phyloP scores from a whole-genome alignment of 37 sponge, comb jelly and placozoan genomes.

The Beroe ovata region DNA sequence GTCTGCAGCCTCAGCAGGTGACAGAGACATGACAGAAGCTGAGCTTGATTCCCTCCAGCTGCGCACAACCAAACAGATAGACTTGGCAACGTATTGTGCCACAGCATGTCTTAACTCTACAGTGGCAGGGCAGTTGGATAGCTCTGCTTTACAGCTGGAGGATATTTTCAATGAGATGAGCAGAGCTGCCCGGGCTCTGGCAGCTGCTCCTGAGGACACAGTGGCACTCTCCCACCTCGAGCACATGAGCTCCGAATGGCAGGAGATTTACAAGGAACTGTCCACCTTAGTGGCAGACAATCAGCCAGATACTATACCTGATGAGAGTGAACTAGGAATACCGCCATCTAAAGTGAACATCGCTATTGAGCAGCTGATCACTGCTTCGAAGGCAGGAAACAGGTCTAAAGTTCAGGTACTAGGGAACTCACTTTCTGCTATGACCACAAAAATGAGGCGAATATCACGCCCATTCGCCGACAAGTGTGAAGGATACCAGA shows the following conservation, averaged over 20 bases:
- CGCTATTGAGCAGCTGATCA: constrained; percentile 38
- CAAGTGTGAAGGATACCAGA: constrained; percentile 1
- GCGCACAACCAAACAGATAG: constrained; percentile 26
- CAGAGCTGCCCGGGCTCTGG: neutral
- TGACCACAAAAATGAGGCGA: constrained; percentile 46
- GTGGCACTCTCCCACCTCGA: constrained; percentile 35
- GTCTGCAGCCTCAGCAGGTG: constrained; percentile 34
- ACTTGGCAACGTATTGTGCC: constrained; percentile 33
- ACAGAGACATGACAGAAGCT: constrained; percentile 46
- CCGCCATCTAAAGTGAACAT: constrained; percentile 62
- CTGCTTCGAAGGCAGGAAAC: constrained; percentile 28
- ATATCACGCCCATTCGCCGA: constrained; percentile 28
- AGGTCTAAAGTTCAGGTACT: constrained; percentile 59
- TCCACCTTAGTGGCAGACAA: constrained; percentile 53
- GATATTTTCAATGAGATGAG: constrained; percentile 34
- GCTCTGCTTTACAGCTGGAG: constrained; percentile 12
- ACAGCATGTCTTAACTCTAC: constrained; percentile 58
- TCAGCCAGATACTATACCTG: constrained; percentile 59
- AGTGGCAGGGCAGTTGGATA: constrained; percentile 18
- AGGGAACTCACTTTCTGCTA: constrained; percentile 27
- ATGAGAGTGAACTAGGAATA: constrained; percentile 32
- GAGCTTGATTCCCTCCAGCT: constrained; percentile 34
- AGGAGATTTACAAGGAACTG: constrained; percentile 16
- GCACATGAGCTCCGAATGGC: constrained; percentile 12
- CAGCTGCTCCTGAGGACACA: neutral